phyloP scores from a whole-genome alignment of 2,888 invertebrate species.

The Dioctria rufipes region DNA sequence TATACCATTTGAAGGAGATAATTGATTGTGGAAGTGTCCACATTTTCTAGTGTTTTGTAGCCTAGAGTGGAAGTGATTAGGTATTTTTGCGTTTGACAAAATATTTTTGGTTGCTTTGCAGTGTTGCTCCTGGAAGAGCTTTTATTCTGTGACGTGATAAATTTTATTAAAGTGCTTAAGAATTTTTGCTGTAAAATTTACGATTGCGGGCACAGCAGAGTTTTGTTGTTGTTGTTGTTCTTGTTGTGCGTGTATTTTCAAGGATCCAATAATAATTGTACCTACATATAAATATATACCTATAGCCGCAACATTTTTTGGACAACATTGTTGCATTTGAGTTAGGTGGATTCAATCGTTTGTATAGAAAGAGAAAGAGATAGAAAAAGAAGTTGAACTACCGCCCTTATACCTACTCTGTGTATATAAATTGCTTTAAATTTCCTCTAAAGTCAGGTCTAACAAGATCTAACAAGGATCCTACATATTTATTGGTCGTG shows the following conservation, averaged over 20 bases:
- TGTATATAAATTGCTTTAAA: slow-evolving; percentile 12
- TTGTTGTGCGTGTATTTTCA: background rate
- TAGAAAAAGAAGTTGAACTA: slow-evolving; percentile 6
- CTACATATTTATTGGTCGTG: background rate
- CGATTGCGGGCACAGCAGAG: background rate
- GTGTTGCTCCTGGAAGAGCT: background rate
- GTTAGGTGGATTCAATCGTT: slow-evolving; percentile 3
- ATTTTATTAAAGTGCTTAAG: background rate
- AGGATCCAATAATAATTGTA: background rate
- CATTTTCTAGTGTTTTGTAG: background rate
- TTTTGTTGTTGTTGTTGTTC: background rate
- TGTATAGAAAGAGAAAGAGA: slow-evolving; percentile 10
- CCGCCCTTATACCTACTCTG: slow-evolving; percentile 3
- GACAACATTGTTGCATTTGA: slow-evolving; percentile 39
- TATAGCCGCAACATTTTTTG: background rate
- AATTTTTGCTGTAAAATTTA: background rate
- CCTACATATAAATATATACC: background rate
- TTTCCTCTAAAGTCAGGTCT: slow-evolving; percentile 21
- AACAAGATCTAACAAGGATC: slow-evolving; percentile 9
- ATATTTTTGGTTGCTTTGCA: background rate
- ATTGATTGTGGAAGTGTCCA: background rate
- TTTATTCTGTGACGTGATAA: background rate
- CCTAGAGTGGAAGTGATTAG: background rate
- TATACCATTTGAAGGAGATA: background rate
- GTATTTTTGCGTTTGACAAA: background rate